Base-by-base conservation (phyloP, 2,888 invertebrate species). In the Ophioninae sp. region DNA sequence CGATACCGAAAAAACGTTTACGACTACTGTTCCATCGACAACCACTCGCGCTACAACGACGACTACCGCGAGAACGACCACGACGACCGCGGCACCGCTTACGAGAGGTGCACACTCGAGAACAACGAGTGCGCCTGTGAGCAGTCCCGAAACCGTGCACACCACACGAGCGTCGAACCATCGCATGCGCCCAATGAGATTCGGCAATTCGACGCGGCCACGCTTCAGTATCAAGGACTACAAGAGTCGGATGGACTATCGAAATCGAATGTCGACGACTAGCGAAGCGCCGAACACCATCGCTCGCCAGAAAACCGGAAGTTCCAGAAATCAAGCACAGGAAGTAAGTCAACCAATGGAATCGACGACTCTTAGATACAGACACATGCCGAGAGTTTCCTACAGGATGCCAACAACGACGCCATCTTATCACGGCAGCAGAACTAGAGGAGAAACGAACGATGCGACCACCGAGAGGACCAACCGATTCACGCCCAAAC, bases 201-300 rank as follows among this genome's bases (percentile, higher is more conserved):
- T 89, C 75, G 91, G 91, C 8, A 92, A 95, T 79, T 88, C 93
- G 0, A 95, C 95, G 72, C 93, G 96, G 74, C 96, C 96, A 0
- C 93, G 95, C 85, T 96, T 96, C 91, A 97, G 96, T 89, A 95
- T 96, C 5, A 96, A 96, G 91, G 96, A 96, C 86, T 96, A 96
- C 90, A 95, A 95, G 89, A 96, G 94, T 87, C 93, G 96, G 83
- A 91, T 96, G 72, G 95, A 94, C 67, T 89, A 92, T 85, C 92
- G 91, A 75, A 92, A 87, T 59, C 88, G 89, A 83, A 79, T 80
- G 50, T 69, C 88, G 8, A 88, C 89, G 2, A 90, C 89, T 5
- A 88, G 21, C 76, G 88, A 78, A 72, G 72, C 6, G 59, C 85
- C 44, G 44, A 50, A 37, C 37, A 1, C 37, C 82, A 84, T 62